A percentile compares a stretch with the other conserved stretches of the same genome.
Conservation (phyloP, 2,113 vertebrate species). For the Ornithorhynchus anatinus region DNA sequence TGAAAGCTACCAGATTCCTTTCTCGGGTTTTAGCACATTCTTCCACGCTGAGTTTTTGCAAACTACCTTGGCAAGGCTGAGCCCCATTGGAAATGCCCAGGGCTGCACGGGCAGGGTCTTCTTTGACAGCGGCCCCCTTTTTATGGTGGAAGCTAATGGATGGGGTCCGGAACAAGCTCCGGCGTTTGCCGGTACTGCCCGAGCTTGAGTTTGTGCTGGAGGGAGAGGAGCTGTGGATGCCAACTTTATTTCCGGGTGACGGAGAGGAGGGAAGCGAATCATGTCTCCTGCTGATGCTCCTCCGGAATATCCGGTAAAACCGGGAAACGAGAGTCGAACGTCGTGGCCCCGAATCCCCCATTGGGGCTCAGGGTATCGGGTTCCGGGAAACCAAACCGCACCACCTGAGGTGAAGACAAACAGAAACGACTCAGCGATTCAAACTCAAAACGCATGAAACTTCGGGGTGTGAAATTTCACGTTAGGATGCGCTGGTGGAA, state of each 20-base stretch:
- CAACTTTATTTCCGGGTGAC: constrained; percentile 84
- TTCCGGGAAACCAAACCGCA: constrained; percentile 42
- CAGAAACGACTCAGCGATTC: not conserved
- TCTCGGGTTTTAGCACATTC: constrained; percentile 77
- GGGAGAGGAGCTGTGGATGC: constrained; percentile 91
- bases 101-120: constrained; percentile 69
- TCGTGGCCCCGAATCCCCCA: constrained; percentile 91
- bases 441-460: not conserved
- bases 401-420: constrained; percentile 43
- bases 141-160: constrained; percentile 90
- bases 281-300: constrained; percentile 85
- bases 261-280: constrained; percentile 95
- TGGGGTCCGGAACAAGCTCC: constrained; percentile 91
- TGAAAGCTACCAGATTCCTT: constrained; percentile 86
- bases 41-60: constrained; percentile 68
- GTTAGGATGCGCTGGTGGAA: too few species aligned
- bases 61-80: constrained; percentile 64
- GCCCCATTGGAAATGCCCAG: constrained; percentile 79
- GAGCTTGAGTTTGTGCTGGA: constrained; percentile 98
- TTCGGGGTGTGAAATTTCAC: not conserved
- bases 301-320: constrained; percentile 95
- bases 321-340: constrained; percentile 93
- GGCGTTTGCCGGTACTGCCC: constrained; percentile 91
- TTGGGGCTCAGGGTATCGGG: constrained; percentile 63
- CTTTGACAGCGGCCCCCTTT: constrained; percentile 77